Percentiles rank a stretch among this genome's conserved stretches.
Evolutionary conservation across 1,140 invertebrate species (phyloP).

Genomic region (Anastrepha obliqua): DNA sequence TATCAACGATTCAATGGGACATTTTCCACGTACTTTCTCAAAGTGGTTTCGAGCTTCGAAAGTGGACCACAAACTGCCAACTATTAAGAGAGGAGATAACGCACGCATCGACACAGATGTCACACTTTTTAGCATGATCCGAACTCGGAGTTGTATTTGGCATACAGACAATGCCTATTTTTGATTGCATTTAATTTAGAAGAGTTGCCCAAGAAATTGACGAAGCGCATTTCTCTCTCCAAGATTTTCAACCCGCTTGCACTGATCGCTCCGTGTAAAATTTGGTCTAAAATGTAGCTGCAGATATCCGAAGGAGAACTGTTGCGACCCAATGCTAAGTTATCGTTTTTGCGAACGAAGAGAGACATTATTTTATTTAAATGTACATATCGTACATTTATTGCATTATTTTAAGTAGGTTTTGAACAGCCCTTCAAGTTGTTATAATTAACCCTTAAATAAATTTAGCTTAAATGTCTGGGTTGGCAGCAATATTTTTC

Average conservation of each 20-base stretch:
- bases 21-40: neutral
- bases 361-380: too few species aligned
- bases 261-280: neutral
- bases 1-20: neutral
- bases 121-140: neutral
- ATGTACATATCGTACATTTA: too few species aligned
- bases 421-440: too few species aligned
- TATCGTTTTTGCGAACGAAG: too few species aligned
- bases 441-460: too few species aligned
- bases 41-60: neutral
- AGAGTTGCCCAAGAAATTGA: neutral
- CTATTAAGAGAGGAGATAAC: neutral
- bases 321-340: too few species aligned
- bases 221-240: neutral
- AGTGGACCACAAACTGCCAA: conserved; percentile 1
- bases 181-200: neutral
- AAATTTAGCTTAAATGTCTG: too few species aligned
- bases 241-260: neutral
- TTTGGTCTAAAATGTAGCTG: neutral
- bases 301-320: neutral
- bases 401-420: too few species aligned
- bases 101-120: neutral
- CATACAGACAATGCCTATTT: neutral
- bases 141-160: neutral
- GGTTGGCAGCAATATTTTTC: too few species aligned